Base-by-base conservation (phyloP, 2,888 invertebrate species). In the Melipona bicolor region DNA sequence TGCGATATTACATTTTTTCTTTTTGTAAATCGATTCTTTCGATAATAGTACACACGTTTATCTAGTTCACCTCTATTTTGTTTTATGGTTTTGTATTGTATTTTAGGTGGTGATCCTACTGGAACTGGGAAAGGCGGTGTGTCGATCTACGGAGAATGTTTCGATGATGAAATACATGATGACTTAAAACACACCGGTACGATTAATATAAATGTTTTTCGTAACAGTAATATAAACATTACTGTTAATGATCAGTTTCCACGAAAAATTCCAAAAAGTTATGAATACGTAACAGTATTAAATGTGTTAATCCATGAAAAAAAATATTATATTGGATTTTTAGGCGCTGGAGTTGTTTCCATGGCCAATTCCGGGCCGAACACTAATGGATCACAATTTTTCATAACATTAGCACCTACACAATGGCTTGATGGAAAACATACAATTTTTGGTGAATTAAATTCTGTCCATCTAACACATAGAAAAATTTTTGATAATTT, bases 321-420 rank as follows among this genome's bases (percentile, higher is more conserved):
- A 61, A 36, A 43, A 61, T 15, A 65, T 71, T 24, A 65, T 79
- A 36, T 19, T 69, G n/a, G 4, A 27, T 76, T 54, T 52, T 54
- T 52, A 96, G 96, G 97, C 79, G 97, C 97, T 83, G 97, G 97
- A 32, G 96, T 97, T 78, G 90, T 97, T 56, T 99, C 99, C 0
- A 99, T 99, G 99, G 99, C 99, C 0, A 99, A 99, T 95, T 97
- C 99, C 32, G 99, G 99, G 0, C 99, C 99, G 0, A 97, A 99
- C 92, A 97, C 98, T 11, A 99, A 99, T 94, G 99, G 99, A 4
- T 99, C 99, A 52, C 99, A 99, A 94, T 99, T 99, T 95, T 99
- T 99, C 92, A 98, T 99, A 70, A 99, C 99, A 0, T 95, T 99
- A 83, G 99, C 98, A 0, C 99, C 99, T 1, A 98, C 99, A 0